phyloP scores from a whole-genome alignment of 1,140 invertebrate genomes.

The Megathymus violae region DNA sequence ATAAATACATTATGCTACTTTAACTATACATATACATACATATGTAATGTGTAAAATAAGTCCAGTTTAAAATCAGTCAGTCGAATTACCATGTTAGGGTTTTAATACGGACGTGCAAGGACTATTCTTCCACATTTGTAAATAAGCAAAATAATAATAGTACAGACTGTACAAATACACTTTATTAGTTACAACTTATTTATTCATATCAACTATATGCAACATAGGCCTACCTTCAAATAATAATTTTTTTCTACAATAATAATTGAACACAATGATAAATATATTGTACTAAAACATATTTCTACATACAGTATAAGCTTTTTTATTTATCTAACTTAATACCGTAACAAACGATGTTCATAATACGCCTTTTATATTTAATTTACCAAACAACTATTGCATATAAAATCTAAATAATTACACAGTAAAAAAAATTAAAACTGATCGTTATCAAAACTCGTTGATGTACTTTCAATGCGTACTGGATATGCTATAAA shows the following conservation, averaged over 20 bases:
- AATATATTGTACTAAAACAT: constrained; percentile 14
- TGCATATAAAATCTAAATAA: constrained; percentile 44
- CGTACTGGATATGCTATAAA: no score
- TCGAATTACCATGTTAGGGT: no score
- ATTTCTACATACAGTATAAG: constrained; percentile 12
- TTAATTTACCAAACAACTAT: constrained; percentile 5
- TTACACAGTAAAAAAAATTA: constrained; percentile 7
- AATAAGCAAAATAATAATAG: no score
- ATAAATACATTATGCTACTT: no score
- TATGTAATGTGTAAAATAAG: no score
- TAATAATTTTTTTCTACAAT: constrained; percentile 8
- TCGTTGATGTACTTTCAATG: background rate
- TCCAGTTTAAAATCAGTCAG: no score
- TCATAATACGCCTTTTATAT: background rate
- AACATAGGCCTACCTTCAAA: no score
- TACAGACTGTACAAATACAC: background rate
- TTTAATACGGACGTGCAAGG: no score
- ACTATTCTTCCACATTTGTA: no score
- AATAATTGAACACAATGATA: constrained; percentile 6
- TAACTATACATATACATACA: no score
- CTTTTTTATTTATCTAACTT: constrained; percentile 9
- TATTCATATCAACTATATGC: background rate
- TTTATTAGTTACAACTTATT: background rate
- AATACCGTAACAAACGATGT: background rate
- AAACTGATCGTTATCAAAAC: background rate